Percentiles rank a stretch among this genome's conserved stretches.
Evolutionary conservation across 2,797 vertebrate genomes (phyloP).

Genomic region (Falco rusticolus): DNA sequence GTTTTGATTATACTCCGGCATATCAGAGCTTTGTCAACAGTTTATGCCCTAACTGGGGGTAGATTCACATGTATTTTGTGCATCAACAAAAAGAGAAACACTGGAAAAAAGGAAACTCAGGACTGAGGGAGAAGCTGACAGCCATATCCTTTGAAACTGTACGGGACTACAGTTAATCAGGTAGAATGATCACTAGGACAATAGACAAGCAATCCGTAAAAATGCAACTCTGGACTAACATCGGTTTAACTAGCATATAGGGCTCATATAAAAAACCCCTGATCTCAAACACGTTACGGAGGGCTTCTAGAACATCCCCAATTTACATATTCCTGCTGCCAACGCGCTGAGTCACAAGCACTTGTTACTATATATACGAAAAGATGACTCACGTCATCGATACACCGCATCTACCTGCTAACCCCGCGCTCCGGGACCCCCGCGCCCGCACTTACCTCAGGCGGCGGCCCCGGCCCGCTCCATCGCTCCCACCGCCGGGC

Average conservation of each 20-base stretch:
- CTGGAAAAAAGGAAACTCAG: background rate
- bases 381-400: background rate
- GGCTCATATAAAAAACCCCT: background rate
- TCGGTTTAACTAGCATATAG: fast-evolving
- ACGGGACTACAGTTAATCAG: fast-evolving
- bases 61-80: fast-evolving
- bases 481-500: background rate
- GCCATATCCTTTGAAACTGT: background rate
- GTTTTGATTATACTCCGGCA: background rate
- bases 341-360: constrained; percentile 29
- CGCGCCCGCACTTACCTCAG: background rate
- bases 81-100: background rate
- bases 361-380: background rate
- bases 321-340: background rate
- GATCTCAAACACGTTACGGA: background rate
- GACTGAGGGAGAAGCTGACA: background rate
- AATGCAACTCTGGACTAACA: background rate
- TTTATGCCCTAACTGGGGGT: background rate
- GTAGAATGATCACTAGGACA: background rate
- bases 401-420: background rate
- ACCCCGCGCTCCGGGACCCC: no score
- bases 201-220: fast-evolving
- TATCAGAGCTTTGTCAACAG: background rate
- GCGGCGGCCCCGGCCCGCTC: background rate
- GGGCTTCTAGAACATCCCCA: background rate